Conservation (phyloP, 2,113 vertebrate genomes). For the Myodes glareolus region DNA sequence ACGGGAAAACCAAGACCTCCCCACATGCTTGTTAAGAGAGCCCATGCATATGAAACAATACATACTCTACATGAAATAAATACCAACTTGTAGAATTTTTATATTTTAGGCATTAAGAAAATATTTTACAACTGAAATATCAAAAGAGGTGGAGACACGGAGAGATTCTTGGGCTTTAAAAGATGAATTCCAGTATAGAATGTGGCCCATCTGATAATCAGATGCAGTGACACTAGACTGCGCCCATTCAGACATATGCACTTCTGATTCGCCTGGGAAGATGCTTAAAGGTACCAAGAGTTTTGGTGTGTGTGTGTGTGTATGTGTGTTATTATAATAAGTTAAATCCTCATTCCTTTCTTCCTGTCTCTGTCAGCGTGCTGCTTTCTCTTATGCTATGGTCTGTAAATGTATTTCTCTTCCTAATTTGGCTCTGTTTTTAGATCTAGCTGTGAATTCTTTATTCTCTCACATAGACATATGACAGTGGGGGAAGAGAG, state of each 20-base stretch:
- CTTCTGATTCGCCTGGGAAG: background rate
- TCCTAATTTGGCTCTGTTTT: constrained; percentile 60
- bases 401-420: constrained; percentile 44
- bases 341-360: background rate
- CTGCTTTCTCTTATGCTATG: constrained; percentile 15
- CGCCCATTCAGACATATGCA: background rate
- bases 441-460: constrained; percentile 74
- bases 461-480: constrained; percentile 75
- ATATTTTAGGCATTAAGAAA: background rate
- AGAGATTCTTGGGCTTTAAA: constrained; percentile 16
- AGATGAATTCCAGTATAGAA: background rate
- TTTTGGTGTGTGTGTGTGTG: background rate
- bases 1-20: background rate
- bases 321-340: background rate
- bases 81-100: background rate
- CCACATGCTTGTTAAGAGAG: background rate
- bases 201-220: background rate
- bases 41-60: background rate
- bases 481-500: constrained; percentile 64
- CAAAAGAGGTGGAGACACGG: background rate
- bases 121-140: constrained; percentile 6
- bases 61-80: background rate
- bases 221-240: background rate
- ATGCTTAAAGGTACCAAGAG: background rate
- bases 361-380: background rate